Evolutionary conservation across 2,888 invertebrate genomes (phyloP).

Genomic region (Thymelicus acteon): DNA sequence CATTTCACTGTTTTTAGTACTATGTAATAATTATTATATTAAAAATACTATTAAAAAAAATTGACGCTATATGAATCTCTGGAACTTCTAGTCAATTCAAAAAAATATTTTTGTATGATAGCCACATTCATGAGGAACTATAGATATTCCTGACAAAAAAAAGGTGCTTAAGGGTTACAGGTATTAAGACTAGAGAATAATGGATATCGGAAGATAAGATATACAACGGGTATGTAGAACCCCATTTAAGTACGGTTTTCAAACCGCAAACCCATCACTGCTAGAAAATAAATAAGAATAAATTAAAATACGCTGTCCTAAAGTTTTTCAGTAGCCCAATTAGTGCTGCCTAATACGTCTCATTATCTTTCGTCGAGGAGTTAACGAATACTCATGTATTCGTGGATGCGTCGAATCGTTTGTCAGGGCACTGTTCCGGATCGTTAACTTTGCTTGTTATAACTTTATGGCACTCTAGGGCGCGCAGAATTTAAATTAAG

Average conservation of each 20-base stretch:
- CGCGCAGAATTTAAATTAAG: conserved; percentile 69
- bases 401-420: conserved; percentile 61
- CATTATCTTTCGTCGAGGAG: conserved; percentile 42
- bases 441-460: conserved; percentile 80
- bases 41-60: too few species aligned
- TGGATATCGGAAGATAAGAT: too few species aligned
- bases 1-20: neutral
- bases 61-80: too few species aligned
- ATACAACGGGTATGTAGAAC: too few species aligned
- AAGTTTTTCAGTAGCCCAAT: conserved; percentile 13
- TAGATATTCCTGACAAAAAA: too few species aligned
- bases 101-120: too few species aligned
- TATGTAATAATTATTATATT: too few species aligned
- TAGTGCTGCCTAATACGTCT: conserved; percentile 32
- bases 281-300: neutral
- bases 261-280: neutral
- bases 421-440: conserved; percentile 59
- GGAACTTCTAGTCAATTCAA: too few species aligned
- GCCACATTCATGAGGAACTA: too few species aligned
- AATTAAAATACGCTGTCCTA: neutral
- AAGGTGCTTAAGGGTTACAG: too few species aligned
- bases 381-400: conserved; percentile 44
- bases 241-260: neutral
- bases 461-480: conserved; percentile 67
- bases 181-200: too few species aligned